Evolutionary conservation across 2,888 invertebrate genomes (phyloP).

Genomic region (Pammene aurita): DNA sequence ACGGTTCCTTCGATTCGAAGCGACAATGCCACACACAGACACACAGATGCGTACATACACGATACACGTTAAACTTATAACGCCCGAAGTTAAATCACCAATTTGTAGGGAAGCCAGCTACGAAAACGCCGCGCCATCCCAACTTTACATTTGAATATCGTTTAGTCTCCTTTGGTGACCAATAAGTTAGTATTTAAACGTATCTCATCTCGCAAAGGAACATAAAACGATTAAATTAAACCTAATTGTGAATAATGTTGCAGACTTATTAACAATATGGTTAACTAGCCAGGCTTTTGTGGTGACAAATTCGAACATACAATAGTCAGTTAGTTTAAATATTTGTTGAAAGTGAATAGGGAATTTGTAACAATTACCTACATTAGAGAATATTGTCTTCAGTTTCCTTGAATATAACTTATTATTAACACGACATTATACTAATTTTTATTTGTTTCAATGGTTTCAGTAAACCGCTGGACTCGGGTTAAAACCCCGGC

Average conservation of each 20-base stretch:
- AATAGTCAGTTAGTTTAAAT: constrained; percentile 26
- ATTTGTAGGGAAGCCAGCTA: constrained; percentile 25
- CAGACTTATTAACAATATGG: constrained; percentile 18
- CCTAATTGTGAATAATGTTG: constrained; percentile 39
- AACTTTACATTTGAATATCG: constrained; percentile 37
- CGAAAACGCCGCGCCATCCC: neutral
- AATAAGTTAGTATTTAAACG: constrained; percentile 37
- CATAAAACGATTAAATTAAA: constrained; percentile 34
- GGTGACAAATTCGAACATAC: constrained; percentile 33
- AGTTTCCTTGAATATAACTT: too few relatives aligned
- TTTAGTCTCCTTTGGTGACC: constrained; percentile 40
- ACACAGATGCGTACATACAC: too few relatives aligned
- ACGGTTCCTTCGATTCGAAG: too few relatives aligned
- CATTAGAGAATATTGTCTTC: neutral
- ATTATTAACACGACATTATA: neutral
- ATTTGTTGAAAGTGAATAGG: constrained; percentile 11
- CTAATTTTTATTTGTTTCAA: neutral
- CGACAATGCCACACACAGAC: too few relatives aligned
- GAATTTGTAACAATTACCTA: neutral
- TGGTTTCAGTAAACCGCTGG: too few relatives aligned
- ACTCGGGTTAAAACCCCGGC: too few relatives aligned
- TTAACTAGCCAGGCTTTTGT: constrained; percentile 28
- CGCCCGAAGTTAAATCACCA: too few relatives aligned
- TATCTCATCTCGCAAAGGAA: constrained; percentile 25
- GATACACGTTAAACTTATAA: too few relatives aligned